Conservation (phyloP, 2,797 vertebrate genomes). For the Hypotaenidia okinawae region DNA sequence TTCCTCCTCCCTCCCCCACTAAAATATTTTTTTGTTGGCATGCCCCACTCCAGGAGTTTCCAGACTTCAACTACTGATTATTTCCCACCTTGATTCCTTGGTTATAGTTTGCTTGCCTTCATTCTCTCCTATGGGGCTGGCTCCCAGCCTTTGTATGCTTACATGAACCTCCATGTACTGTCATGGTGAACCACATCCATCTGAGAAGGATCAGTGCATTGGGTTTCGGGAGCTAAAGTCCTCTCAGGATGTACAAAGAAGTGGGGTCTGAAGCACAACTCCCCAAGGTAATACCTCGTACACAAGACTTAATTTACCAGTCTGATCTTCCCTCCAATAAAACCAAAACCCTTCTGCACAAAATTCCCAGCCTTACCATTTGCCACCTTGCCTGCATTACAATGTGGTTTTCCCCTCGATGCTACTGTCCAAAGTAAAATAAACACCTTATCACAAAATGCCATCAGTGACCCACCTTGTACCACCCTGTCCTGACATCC, state of each 20-base stretch:
- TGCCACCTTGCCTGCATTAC: neutral
- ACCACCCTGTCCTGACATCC: neutral
- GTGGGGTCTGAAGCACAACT: neutral
- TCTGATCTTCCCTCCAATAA: neutral
- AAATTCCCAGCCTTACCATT: neutral
- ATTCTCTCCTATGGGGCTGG: neutral
- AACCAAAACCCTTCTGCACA: neutral
- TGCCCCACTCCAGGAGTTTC: too few species aligned
- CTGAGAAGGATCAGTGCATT: neutral
- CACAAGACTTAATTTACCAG: neutral
- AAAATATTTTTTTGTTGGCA: neutral
- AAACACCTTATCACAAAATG: neutral
- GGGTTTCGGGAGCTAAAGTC: neutral
- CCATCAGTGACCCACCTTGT: neutral
- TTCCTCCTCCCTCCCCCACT: fast-evolving
- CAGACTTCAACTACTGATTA: neutral
- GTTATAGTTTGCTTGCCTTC: neutral
- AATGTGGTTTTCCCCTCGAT: neutral
- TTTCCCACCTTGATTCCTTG: neutral
- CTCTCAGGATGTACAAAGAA: neutral
- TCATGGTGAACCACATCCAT: neutral
- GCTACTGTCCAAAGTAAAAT: neutral
- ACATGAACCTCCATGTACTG: neutral
- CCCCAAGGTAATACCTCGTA: neutral
- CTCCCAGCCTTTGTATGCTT: neutral